A percentile compares a stretch with the other conserved stretches of the same genome.
These are phyloP conservation scores for Apostichopus leukothele DNA, from an alignment of 53 echinoderm and acorn worm species.

Conservation along the genomic window DNA sequence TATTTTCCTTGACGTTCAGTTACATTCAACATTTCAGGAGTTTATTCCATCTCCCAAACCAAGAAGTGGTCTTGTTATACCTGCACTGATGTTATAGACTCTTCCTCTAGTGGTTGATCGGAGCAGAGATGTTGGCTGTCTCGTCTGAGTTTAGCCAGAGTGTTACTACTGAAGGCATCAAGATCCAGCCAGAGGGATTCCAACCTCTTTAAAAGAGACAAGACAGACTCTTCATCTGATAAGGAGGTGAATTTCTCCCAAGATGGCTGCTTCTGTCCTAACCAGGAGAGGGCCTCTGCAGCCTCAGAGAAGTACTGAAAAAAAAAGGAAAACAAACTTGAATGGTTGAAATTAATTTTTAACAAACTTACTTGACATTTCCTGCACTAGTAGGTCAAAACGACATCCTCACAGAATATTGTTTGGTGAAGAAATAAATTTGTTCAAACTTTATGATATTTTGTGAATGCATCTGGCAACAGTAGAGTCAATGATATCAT, in stretches of 20 bases:
- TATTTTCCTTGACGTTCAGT: too few species aligned
- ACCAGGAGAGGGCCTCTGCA: constrained; percentile 77
- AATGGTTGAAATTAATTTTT: too few species aligned
- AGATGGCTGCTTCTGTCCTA: constrained; percentile 82
- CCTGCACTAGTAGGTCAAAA: too few species aligned
- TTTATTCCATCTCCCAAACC: not conserved
- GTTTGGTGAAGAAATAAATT: too few species aligned
- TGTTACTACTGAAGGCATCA: constrained; percentile 50
- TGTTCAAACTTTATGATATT: too few species aligned
- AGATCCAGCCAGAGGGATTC: constrained; percentile 85
- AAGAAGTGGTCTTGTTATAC: not conserved
- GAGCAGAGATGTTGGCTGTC: constrained; percentile 7
- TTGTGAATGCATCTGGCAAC: too few species aligned
- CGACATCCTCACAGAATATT: too few species aligned
- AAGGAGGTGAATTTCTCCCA: constrained; percentile 61
- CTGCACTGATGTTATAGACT: constrained; percentile 14
- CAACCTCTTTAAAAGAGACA: constrained; percentile 83
- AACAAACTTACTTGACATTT: too few species aligned
- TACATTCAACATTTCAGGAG: too few species aligned
- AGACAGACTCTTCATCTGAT: constrained; percentile 82
- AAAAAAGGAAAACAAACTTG: too few species aligned
- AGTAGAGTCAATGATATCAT: too few species aligned
- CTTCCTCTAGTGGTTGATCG: constrained; percentile 1
- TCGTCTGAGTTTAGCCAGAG: constrained; percentile 23
- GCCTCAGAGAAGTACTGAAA: constrained; percentile 78